These are phyloP conservation scores for Noctua janthina DNA, from an alignment of 2,888 invertebrate species.

Conservation along the genomic window DNA sequence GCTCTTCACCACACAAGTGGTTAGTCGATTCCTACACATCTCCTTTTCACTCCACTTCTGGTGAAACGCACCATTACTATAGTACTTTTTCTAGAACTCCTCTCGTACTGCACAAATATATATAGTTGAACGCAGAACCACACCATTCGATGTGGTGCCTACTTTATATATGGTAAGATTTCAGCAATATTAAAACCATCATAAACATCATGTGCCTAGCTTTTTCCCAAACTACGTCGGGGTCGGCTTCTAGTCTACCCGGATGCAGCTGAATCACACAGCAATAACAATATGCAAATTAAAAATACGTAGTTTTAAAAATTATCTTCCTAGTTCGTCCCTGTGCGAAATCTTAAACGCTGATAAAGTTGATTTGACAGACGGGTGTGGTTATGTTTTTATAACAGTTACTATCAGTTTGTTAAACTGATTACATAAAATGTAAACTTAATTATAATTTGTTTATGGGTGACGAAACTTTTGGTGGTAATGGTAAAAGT, in stretches of 20 bases:
- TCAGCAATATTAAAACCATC: neutral
- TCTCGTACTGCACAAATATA: neutral
- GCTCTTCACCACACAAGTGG: neutral
- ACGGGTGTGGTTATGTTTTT: slow-evolving; percentile 53
- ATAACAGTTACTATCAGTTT: neutral
- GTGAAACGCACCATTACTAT: neutral
- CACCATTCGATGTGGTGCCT: neutral
- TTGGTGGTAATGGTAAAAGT: too few relatives aligned
- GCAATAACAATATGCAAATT: neutral
- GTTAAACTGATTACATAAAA: slow-evolving; percentile 28
- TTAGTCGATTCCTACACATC: neutral
- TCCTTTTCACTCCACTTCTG: neutral
- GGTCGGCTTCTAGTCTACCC: neutral
- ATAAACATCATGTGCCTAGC: neutral
- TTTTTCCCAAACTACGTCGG: neutral
- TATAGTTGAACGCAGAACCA: neutral
- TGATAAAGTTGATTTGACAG: slow-evolving; percentile 25
- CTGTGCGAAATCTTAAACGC: slow-evolving; percentile 32
- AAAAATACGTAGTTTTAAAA: neutral
- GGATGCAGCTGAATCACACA: neutral
- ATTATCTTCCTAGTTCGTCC: slow-evolving; percentile 14
- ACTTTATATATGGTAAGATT: neutral
- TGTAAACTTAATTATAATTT: slow-evolving; percentile 24
- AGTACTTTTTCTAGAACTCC: neutral
- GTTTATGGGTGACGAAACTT: slow-evolving; percentile 1